Base-by-base conservation (phyloP, 2,888 invertebrate genomes). In the Dicyrtomina minuta region DNA sequence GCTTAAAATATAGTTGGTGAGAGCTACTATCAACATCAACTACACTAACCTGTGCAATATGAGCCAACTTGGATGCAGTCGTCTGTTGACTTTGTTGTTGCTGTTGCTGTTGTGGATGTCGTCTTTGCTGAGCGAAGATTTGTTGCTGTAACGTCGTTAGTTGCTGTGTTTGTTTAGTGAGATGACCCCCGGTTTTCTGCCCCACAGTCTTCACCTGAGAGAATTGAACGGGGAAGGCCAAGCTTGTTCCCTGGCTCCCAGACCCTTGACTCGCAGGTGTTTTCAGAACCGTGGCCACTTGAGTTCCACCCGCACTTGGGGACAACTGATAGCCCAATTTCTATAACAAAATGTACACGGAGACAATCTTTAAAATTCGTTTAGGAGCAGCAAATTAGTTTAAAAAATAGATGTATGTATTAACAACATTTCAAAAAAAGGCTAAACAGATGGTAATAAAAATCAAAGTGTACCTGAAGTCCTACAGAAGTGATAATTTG, bases 271-370 rank as follows among this genome's bases (percentile, higher is more conserved):
- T 68, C 26, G 43, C 68, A 17, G 72, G 39, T 15, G 61, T 46
- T 66, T 75, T 77, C 1, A 77, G 68, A 10, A 75, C 41, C 0
- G 77, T 74, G 8, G 72, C 64, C 1, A 74, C 66, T 26, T 62
- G 64, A 15, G 44, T 55, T 0, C 72, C 75, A 10, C 59, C 56
- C 12, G 56, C 41, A 49, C 56, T 60, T 24, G 51, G 66, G 1
- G 46, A 15, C 2, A 69, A 27, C n/a, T 61, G 61, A 12, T 61
- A 60, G 3, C 62, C 60, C 43, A 64, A 22, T 39, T 64, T 61
- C 62, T 56, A 27, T 49, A 46, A 41, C 4, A 33, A 33, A 33
- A 33, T 8, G 4, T 3, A 33, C 33, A n/a, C n/a, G n/a, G n/a
- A n/a, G n/a, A n/a, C n/a, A n/a, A n/a, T n/a, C n/a, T n/a, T n/a